Evolutionary conservation across 2,797 vertebrate species (phyloP).

Genomic region (Myotis planiceps): DNA sequence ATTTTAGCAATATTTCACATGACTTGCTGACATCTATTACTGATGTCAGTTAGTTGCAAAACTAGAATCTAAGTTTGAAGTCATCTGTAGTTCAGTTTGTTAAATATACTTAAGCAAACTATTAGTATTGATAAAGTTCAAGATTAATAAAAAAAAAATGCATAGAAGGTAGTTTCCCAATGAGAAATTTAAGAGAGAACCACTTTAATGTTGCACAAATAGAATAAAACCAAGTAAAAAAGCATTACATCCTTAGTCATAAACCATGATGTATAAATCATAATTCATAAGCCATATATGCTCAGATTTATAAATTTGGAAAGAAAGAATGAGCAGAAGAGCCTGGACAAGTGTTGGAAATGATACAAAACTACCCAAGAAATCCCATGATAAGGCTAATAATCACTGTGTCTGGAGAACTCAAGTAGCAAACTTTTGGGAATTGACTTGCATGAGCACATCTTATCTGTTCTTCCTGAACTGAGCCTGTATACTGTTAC

Average conservation of each 20-base stretch:
- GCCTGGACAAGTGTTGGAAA: background rate
- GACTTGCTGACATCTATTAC: background rate
- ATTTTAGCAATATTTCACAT: background rate
- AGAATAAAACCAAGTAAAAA: background rate
- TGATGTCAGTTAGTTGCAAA: constrained; percentile 2
- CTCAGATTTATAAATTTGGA: background rate
- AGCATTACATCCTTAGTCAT: background rate
- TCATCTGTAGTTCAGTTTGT: background rate
- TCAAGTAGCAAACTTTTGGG: background rate
- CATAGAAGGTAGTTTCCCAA: background rate
- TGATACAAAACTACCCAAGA: background rate
- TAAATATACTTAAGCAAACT: constrained; percentile 13
- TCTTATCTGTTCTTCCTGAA: background rate
- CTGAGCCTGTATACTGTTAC: background rate
- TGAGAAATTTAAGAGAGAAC: background rate
- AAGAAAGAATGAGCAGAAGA: background rate
- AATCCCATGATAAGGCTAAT: background rate
- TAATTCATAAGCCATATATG: background rate
- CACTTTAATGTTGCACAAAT: background rate
- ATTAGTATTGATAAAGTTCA: background rate
- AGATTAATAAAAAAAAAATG: background rate
- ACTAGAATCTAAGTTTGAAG: background rate
- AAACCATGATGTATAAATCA: background rate
- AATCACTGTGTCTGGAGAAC: background rate
- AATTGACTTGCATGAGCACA: background rate